Evolutionary conservation across 2,797 vertebrate species (phyloP), one percentile per base, ranked within the genome.

Genomic region (Rhabdomys pumilio): DNA sequence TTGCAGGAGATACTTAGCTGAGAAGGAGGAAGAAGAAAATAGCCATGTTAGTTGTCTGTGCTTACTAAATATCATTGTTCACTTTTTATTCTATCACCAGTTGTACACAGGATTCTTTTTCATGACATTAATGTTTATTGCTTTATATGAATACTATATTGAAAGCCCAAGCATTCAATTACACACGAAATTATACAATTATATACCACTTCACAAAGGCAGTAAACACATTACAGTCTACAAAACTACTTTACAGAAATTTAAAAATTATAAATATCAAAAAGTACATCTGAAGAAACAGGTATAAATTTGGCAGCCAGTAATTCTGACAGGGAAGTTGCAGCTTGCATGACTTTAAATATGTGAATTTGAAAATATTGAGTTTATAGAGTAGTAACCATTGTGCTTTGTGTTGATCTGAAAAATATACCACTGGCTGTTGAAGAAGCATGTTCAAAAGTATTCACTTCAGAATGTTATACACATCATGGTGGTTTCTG

Each of bases 191-290:
- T 99, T 99, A 99, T 99, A 99, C 99, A 99, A 99, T 99, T 99
- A 99, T 99, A 99, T 99, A 99, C 99, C 98, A 99, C 99, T 99
- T 99, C 99, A 99, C 99, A 99, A 99, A 99, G 99, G 99, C 99
- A 99, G 99, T 99, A 99, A 99, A 99, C 99, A 99, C 99, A 99
- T 99, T 99, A 99, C 99, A 99, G 99, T 99, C 99, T 99, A 99
- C 99, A 99, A 99, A 99, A 99, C 99, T 99, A 99, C 99, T 99
- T 99, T 99, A 99, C 99, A 99, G 99, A 99, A 99, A 99, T 99
- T 99, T 99, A 99, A 99, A 99, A 99, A 99, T 99, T 99, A 38
- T 38, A 38, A 38, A 38, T 38, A 38, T 99, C 99, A 99, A 99
- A 99, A 99, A 98, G 98, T 99, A 99, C 99, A 99, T 99, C 99